Percentiles rank a stretch among this genome's conserved stretches.
These are phyloP conservation scores for Hemiprocne comata DNA, from an alignment of 2,113 vertebrate genomes.

Conservation along the genomic window DNA sequence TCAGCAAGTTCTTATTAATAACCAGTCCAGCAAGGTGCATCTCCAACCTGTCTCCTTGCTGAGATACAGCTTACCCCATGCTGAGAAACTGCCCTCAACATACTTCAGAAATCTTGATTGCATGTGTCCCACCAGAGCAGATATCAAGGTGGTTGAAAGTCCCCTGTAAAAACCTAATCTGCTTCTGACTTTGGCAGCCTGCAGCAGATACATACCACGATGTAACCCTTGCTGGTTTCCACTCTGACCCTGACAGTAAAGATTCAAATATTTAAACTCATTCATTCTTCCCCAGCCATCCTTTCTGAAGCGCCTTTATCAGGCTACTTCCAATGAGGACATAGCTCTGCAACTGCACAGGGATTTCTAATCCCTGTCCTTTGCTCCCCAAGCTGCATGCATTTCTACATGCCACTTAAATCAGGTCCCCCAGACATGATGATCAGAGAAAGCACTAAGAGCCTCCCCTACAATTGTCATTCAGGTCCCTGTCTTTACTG, in stretches of 20 bases:
- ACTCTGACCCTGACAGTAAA: background rate
- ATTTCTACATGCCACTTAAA: background rate
- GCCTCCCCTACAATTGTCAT: background rate
- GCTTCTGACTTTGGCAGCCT: background rate
- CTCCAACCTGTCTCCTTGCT: background rate
- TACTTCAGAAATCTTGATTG: background rate
- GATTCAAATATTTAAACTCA: background rate
- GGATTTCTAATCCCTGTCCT: background rate
- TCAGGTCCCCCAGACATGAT: background rate
- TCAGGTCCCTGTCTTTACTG: background rate
- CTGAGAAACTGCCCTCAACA: background rate
- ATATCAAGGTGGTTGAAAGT: background rate
- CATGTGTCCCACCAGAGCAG: background rate
- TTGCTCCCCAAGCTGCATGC: background rate
- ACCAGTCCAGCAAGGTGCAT: background rate
- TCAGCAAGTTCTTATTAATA: background rate
- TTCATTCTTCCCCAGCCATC: background rate
- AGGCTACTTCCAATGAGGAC: background rate
- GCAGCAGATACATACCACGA: background rate
- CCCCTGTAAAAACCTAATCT: background rate
- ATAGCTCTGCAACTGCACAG: rapidly evolving
- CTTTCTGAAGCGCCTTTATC: background rate
- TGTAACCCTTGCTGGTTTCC: background rate
- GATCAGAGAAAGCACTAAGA: background rate
- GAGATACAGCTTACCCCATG: background rate